phyloP scores from a whole-genome alignment of 1,140 invertebrate species.

The Bombus ignitus region DNA sequence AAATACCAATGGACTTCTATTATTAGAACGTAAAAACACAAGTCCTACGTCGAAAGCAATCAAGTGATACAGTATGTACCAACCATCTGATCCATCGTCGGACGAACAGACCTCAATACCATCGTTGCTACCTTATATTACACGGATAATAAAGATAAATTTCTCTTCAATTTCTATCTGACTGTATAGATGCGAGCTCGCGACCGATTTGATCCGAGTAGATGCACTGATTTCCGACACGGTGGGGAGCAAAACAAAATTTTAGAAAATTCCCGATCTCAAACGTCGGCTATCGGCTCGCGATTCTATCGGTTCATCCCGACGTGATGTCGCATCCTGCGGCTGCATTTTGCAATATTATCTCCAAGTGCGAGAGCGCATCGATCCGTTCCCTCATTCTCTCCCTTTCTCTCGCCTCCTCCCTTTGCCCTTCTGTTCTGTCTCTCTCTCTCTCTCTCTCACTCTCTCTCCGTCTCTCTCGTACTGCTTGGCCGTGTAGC shows the following conservation, averaged over 20 bases:
- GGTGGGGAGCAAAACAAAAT: neutral
- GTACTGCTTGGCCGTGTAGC: neutral
- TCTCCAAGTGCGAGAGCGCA: slow-evolving; percentile 60
- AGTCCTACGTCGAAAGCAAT: too few relatives aligned
- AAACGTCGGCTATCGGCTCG: neutral
- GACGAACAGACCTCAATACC: too few relatives aligned
- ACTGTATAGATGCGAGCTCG: neutral
- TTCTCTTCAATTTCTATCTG: neutral
- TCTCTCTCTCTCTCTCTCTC: neutral
- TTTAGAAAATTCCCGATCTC: neutral
- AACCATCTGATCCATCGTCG: too few relatives aligned
- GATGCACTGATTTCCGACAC: neutral
- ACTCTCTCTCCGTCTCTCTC: too few relatives aligned
- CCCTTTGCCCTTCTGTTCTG: neutral
- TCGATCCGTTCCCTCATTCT: slow-evolving; percentile 57
- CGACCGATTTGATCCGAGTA: neutral
- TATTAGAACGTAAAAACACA: too few relatives aligned
- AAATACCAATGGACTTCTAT: too few relatives aligned
- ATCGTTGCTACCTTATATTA: too few relatives aligned
- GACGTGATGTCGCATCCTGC: slow-evolving; percentile 49
- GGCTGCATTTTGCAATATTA: slow-evolving; percentile 63
- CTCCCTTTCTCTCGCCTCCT: slow-evolving; percentile 21
- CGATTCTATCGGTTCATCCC: slow-evolving; percentile 31
- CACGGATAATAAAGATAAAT: too few relatives aligned
- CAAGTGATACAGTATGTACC: too few relatives aligned